Evolutionary conservation across 2,888 invertebrate genomes (phyloP).

Genomic region (Diaperis boleti): DNA sequence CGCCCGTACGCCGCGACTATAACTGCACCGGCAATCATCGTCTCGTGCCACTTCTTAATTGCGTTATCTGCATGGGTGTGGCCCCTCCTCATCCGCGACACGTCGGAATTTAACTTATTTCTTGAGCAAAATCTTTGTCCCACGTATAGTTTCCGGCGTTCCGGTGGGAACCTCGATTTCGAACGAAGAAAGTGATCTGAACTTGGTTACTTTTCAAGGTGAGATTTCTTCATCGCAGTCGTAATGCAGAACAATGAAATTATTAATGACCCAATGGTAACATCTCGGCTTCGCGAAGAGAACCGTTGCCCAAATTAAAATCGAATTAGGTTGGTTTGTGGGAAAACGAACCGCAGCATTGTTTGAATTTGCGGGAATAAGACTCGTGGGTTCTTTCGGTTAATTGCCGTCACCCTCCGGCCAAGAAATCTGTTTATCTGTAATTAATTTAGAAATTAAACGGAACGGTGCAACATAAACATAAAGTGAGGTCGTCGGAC

Average conservation of each 20-base stretch:
- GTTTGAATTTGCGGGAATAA: conserved; percentile 9
- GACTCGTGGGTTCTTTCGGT: not conserved
- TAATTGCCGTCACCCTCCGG: conserved; percentile 17
- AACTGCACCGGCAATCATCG: not conserved
- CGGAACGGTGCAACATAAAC: conserved; percentile 18
- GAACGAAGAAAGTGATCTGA: conserved; percentile 32
- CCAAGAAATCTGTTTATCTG: conserved; percentile 31
- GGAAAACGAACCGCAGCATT: conserved; percentile 19
- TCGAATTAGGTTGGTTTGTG: conserved; percentile 32
- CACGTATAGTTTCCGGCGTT: conserved; percentile 14
- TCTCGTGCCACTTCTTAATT: not conserved
- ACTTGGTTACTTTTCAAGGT: conserved; percentile 35
- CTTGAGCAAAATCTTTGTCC: not conserved
- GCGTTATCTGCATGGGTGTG: not conserved
- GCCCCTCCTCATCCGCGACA: not conserved
- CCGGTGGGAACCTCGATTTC: conserved; percentile 22
- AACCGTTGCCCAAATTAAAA: conserved; percentile 38
- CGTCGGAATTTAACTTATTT: not conserved
- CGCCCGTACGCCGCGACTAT: not conserved
- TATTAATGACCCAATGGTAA: conserved; percentile 25
- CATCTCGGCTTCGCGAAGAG: conserved; percentile 17
- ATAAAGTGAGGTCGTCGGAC: conserved; percentile 27
- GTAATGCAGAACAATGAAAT: conserved; percentile 15
- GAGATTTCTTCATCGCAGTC: conserved; percentile 29
- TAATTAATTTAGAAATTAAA: conserved; percentile 24